These are phyloP conservation scores for Apis cerana DNA, from an alignment of 1,140 invertebrate species.

Conservation along the genomic window DNA sequence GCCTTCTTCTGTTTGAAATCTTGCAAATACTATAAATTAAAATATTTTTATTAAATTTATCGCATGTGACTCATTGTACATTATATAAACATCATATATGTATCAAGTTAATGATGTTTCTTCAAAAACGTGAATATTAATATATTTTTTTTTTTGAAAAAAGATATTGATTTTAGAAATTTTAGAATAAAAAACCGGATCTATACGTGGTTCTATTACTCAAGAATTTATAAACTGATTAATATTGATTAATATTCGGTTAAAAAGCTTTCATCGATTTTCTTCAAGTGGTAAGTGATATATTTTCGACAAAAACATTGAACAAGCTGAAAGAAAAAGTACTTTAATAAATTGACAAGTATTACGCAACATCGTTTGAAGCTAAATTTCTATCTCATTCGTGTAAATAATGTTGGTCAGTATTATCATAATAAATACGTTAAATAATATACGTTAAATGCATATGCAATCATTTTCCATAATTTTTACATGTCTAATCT, in stretches of 20 bases:
- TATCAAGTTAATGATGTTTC: neutral
- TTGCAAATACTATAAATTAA: constrained; percentile 84
- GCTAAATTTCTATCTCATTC: neutral
- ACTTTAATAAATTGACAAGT: neutral
- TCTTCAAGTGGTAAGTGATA: no score
- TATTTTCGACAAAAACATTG: neutral
- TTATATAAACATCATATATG: neutral
- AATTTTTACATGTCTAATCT: neutral
- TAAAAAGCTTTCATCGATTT: no score
- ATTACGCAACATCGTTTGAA: neutral
- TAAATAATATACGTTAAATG: neutral
- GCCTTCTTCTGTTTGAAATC: constrained; percentile 85
- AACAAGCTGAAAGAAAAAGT: neutral
- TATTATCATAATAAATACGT: neutral
- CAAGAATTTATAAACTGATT: no score
- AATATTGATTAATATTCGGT: no score
- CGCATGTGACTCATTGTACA: neutral
- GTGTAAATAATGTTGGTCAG: neutral
- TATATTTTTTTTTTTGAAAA: no score
- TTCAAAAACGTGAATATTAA: neutral
- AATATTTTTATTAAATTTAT: constrained; percentile 27
- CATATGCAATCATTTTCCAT: neutral
- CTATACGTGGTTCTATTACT: no score
- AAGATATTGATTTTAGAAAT: no score
- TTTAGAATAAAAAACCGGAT: no score